These are phyloP conservation scores for Lordiphosa andalusiaca DNA, from an alignment of 2,888 invertebrate species.

Conservation along the genomic window DNA sequence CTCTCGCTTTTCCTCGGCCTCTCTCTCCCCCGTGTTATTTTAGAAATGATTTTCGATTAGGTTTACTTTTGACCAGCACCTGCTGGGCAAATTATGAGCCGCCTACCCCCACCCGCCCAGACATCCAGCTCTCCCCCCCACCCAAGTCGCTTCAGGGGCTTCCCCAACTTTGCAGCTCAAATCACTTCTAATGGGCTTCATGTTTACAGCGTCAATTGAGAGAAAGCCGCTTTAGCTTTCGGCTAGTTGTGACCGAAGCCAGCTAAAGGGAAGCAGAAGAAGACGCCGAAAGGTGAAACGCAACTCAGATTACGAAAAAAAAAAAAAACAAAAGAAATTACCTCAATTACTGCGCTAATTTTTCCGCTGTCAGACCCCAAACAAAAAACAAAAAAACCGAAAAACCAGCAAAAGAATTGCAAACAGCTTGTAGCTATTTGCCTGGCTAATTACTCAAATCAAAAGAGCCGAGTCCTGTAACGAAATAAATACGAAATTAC, in stretches of 20 bases:
- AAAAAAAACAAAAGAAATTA: constrained; percentile 58
- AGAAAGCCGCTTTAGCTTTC: constrained; percentile 71
- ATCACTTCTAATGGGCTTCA: constrained; percentile 75
- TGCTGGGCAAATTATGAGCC: constrained; percentile 57
- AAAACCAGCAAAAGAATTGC: constrained; percentile 39
- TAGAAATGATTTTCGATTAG: constrained; percentile 63
- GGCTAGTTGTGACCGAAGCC: constrained; percentile 29
- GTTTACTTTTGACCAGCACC: constrained; percentile 43
- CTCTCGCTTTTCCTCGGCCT: neutral
- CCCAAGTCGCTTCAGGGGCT: constrained; percentile 63
- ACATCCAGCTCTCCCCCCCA: too few species aligned
- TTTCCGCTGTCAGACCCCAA: constrained; percentile 12
- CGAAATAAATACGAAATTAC: constrained; percentile 74
- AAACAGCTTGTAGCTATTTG: constrained; percentile 78
- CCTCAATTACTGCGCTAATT: constrained; percentile 71
- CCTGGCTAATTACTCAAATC: constrained; percentile 76
- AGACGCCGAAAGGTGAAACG: constrained; percentile 12
- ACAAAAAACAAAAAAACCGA: constrained; percentile 12
- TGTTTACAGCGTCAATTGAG: constrained; percentile 78
- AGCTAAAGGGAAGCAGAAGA: constrained; percentile 30
- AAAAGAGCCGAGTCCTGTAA: constrained; percentile 46
- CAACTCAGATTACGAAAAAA: constrained; percentile 13
- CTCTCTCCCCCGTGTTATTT: constrained; percentile 19
- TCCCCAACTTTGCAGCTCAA: constrained; percentile 65
- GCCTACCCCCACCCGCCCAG: neutral